Base-by-base conservation (phyloP, 2,113 vertebrate species). In the Paradisaea rubra region DNA sequence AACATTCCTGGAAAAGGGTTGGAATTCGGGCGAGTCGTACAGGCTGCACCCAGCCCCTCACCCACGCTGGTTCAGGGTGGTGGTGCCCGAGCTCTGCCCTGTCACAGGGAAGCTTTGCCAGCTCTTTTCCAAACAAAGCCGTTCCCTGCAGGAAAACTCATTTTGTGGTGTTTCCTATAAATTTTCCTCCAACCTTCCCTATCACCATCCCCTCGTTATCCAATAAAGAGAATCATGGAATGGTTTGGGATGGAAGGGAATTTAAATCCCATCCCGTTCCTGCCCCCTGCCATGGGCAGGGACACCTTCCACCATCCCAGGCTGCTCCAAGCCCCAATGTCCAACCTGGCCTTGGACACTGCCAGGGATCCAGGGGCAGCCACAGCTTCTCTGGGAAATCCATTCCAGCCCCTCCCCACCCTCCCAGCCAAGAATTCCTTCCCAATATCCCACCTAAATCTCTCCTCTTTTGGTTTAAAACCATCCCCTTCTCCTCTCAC, bases 61-160 rank as follows among this genome's bases (percentile, higher is more conserved):
- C 16, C 33, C 24, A 3, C 1, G 0, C 25, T 7, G 72, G 1
- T 24, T 63, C 10, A 13, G 45, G 37, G 30, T 4, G 25, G 11
- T 13, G 31, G 5, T 57, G n/a, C 9, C 60, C 54, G 3, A 28
- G 60, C 13, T 28, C 49, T 60, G 49, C 33, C 44, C 63, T 53
- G 53, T 49, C 60, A 28, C 50, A 37, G 0, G 1, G 49, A 7
- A 47, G 2, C 8, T 86, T 30, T 33, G 2, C 12, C 39, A n/a
- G 15, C 6, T 50, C 11, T 31, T 81, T 45, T 45, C 39, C n/a
- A 61, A 65, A 21, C 7, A 33, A 56, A 42, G 8, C 30, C 18
- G 6, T 89, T 61, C 23, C 19, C 2, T 23, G 39, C 7, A 15
- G 49, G 28, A 52, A 64, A 54, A 5, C 2, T 31, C 33, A 15